Conservation (phyloP, 2,113 vertebrate species). For the Clarias gariepinus region DNA sequence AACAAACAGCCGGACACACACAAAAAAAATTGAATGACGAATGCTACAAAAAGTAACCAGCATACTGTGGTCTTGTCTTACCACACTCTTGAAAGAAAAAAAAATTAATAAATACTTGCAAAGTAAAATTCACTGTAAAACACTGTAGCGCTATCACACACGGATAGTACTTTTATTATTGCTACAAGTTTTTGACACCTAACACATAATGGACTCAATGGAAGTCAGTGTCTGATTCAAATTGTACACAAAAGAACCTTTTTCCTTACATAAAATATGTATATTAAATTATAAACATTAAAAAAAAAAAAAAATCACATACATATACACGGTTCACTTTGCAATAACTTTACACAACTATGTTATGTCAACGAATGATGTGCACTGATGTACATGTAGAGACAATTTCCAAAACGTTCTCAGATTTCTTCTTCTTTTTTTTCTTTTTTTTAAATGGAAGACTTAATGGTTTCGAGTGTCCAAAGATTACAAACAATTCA, state of each 20-base stretch:
- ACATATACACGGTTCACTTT: slow-evolving; percentile 53
- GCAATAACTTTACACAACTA: slow-evolving; percentile 54
- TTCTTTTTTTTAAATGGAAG: slow-evolving; percentile 37
- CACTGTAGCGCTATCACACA: slow-evolving; percentile 46
- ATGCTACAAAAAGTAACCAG: slow-evolving; percentile 39
- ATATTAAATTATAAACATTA: slow-evolving; percentile 47
- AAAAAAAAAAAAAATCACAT: slow-evolving; percentile 29
- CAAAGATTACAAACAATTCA: slow-evolving; percentile 9
- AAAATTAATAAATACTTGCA: slow-evolving; percentile 47
- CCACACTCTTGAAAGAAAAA: slow-evolving; percentile 34
- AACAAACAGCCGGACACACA: slow-evolving; percentile 25
- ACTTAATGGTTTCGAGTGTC: slow-evolving; percentile 27
- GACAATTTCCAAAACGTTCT: slow-evolving; percentile 40
- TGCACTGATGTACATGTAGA: slow-evolving; percentile 50
- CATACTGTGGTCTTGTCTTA: slow-evolving; percentile 47
- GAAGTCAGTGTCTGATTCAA: slow-evolving; percentile 22
- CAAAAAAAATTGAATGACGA: slow-evolving; percentile 11
- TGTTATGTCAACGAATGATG: slow-evolving; percentile 25
- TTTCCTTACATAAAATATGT: slow-evolving; percentile 45
- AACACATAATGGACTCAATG: slow-evolving; percentile 41
- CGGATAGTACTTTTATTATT: slow-evolving; percentile 44
- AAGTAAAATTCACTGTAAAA: slow-evolving; percentile 44
- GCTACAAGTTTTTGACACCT: slow-evolving; percentile 43
- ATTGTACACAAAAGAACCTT: slow-evolving; percentile 34
- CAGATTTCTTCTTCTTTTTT: background rate